A percentile compares a stretch with the other conserved stretches of the same genome.
phyloP scores from a whole-genome alignment of 2,113 vertebrate species.

The Eulemur rufifrons region DNA sequence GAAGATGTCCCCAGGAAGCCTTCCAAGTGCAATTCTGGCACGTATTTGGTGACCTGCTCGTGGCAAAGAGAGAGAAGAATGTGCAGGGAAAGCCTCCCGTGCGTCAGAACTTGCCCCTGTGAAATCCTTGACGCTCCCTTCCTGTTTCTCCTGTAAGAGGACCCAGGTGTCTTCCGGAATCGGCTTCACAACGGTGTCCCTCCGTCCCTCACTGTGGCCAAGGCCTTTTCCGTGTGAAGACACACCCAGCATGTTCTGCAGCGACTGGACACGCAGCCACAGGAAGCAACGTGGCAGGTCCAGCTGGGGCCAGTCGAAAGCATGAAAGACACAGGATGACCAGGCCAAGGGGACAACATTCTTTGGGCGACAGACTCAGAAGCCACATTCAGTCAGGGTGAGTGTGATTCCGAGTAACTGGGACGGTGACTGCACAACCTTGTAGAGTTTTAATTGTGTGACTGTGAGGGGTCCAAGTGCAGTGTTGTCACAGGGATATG shows the following conservation, averaged over 20 bases:
- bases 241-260: rapidly evolving
- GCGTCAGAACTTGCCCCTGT: no score
- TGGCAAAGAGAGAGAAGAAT: not conserved
- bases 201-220: no score
- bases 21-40: not conserved
- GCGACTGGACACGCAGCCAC: rapidly evolving
- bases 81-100: no score
- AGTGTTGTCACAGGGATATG: rapidly evolving
- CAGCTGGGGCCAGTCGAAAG: rapidly evolving
- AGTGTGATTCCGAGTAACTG: rapidly evolving
- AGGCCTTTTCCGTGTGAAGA: no score
- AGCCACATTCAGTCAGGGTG: rapidly evolving
- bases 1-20: not conserved
- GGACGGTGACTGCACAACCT: no score
- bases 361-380: not conserved
- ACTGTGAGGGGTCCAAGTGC: no score
- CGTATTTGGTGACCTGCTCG: not conserved
- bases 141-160: no score
- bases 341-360: not conserved
- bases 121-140: no score
- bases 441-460: no score
- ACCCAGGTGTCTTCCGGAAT: no score
- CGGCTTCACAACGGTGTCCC: no score
- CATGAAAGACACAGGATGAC: rapidly evolving
- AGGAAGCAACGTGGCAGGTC: rapidly evolving